These are phyloP conservation scores for Aphis craccivora DNA, from an alignment of 1,140 invertebrate genomes.

Conservation along the genomic window DNA sequence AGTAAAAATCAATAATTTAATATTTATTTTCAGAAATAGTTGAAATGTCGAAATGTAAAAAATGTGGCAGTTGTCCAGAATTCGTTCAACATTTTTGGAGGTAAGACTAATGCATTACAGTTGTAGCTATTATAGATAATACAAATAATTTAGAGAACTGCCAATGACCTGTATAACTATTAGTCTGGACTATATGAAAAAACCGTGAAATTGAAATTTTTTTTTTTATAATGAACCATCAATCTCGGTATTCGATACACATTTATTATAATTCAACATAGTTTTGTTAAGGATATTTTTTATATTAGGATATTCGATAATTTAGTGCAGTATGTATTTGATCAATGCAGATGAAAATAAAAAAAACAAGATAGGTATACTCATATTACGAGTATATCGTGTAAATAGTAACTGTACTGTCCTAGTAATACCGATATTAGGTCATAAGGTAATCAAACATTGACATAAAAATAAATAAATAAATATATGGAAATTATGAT, in stretches of 20 bases:
- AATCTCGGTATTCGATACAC: conserved; percentile 46
- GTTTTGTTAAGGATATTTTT: conserved; percentile 12
- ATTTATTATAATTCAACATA: conserved; percentile 42
- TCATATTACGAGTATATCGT: not conserved
- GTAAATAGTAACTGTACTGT: conserved; percentile 5
- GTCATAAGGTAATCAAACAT: not conserved
- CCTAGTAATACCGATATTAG: not conserved
- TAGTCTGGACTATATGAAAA: not conserved
- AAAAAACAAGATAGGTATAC: not conserved
- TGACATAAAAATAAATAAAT: not conserved
- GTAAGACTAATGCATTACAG: conserved; percentile 38
- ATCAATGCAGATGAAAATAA: not conserved
- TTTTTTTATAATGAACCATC: not conserved
- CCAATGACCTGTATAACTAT: conserved; percentile 51
- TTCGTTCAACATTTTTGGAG: conserved; percentile 57
- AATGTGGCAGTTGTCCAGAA: conserved; percentile 45
- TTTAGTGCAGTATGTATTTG: not conserved
- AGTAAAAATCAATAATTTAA: not conserved
- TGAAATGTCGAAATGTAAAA: conserved; percentile 5
- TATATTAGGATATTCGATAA: not conserved
- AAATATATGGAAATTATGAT: not conserved
- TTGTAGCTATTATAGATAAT: not conserved
- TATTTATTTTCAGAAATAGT: conserved; percentile 48
- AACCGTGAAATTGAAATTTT: conserved; percentile 53
- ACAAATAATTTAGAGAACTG: conserved; percentile 36